phyloP scores from a whole-genome alignment of 2,113 vertebrate genomes.

The Dicerorhinus sumatrensis region DNA sequence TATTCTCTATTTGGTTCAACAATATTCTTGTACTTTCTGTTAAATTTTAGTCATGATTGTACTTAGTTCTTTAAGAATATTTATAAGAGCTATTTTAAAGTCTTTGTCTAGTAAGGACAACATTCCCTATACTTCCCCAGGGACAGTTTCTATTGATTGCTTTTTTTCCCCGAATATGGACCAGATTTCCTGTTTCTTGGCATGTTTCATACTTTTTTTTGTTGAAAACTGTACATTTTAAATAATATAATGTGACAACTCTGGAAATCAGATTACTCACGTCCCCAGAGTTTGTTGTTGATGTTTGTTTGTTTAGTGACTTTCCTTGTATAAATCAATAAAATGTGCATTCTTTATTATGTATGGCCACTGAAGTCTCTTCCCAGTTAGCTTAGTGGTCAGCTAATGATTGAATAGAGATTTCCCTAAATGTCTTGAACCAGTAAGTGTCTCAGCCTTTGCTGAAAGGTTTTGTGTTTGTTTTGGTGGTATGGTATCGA shows the following conservation, averaged over 20 bases:
- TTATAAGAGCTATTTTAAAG: neutral
- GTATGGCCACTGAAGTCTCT: neutral
- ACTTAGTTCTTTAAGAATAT: neutral
- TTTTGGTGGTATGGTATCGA: neutral
- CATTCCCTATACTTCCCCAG: neutral
- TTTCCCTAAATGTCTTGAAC: neutral
- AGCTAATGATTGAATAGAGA: neutral
- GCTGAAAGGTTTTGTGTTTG: neutral
- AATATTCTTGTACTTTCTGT: neutral
- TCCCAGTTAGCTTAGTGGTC: neutral
- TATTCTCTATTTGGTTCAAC: neutral
- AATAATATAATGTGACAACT: neutral
- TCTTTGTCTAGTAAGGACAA: neutral
- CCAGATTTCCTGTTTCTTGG: neutral
- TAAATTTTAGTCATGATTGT: neutral
- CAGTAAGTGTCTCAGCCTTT: neutral
- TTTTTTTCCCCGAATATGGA: neutral
- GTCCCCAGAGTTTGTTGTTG: neutral
- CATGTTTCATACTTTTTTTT: neutral
- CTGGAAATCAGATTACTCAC: neutral
- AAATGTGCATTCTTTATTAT: neutral
- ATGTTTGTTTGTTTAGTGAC: neutral
- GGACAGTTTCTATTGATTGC: neutral
- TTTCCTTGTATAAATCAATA: neutral
- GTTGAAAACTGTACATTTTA: neutral